Conservation (phyloP, 2,888 invertebrate genomes). For the Argyresthia goedartella region DNA sequence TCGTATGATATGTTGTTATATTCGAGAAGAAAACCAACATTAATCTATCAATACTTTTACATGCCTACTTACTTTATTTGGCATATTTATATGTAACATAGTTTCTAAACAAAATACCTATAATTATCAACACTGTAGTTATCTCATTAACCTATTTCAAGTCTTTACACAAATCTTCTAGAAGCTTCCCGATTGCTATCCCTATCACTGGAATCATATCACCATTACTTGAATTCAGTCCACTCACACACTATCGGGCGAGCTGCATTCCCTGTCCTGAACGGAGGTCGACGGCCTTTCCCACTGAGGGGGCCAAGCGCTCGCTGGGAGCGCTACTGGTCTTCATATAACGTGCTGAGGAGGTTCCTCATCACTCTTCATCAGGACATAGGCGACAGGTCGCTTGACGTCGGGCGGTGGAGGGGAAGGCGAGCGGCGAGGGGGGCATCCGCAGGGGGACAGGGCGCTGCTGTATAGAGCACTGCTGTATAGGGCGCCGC, state of each 20-base stretch:
- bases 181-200: not conserved
- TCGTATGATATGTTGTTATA: constrained; percentile 50
- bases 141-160: too few species aligned
- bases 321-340: constrained; percentile 85
- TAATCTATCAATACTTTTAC: not conserved
- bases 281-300: constrained; percentile 60
- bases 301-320: constrained; percentile 66
- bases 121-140: too few species aligned
- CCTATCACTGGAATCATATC: not conserved
- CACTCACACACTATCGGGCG: constrained; percentile 55
- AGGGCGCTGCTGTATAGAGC: constrained; percentile 55
- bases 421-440: constrained; percentile 47
- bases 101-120: not conserved
- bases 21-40: constrained; percentile 20
- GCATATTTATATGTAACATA: not conserved
- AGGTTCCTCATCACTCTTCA: constrained; percentile 73
- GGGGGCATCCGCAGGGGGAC: constrained; percentile 59
- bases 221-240: not conserved
- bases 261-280: constrained; percentile 43
- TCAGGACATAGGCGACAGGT: constrained; percentile 73
- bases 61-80: not conserved
- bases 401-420: constrained; percentile 54
- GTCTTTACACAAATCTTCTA: too few species aligned
- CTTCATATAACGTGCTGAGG: constrained; percentile 85
- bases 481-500: constrained; percentile 59